Base-by-base conservation (phyloP, 2,113 vertebrate species). In the Panthera leo region DNA sequence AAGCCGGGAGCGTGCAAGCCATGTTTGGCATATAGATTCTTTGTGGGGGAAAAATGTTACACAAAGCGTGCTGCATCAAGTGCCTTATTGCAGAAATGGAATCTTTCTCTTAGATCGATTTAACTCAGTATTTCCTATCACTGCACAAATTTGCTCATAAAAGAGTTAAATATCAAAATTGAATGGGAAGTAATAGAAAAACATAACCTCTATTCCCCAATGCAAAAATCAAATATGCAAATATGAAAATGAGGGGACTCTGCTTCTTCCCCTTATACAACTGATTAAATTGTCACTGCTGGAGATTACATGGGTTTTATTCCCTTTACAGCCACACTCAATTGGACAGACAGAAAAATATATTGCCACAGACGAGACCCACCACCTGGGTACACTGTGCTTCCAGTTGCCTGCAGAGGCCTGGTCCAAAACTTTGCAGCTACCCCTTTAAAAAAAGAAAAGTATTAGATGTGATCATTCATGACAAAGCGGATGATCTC, bases 211-310 rank as follows among this genome's bases (percentile, higher is more conserved):
- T 80, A 97, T 95, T 97, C 75, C 94, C 89, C 84, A 98, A 89
- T 75, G 95, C 71, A 97, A 97, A 98, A 98, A 98, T 98, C 97
- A 98, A 99, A 98, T 98, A 98, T 98, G 98, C 93, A 98, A 98
- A 98, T 98, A 98, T 97, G 95, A 98, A 98, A 98, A 99, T 98
- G 89, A 98, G 18, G 78, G 42, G 13, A 61, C 27, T 12, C 29
- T 5, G 51, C 19, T 27, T 93, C 97, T 97, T 76, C 79, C 88
- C 18, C 94, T 85, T 86, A 85, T 83, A 96, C 55, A 94, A 96
- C 89, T 95, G 93, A 97, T 98, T 98, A 97, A 97, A 68, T 98
- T 98, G 94, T 98, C 91, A 89, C 97, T 97, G 89, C 96, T 98
- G 97, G 96, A 98, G 98, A 98, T 98, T 97, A 92, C 95, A 98